phyloP scores from a whole-genome alignment of 2,797 vertebrate species.

The Epinephelus malabaricus region DNA sequence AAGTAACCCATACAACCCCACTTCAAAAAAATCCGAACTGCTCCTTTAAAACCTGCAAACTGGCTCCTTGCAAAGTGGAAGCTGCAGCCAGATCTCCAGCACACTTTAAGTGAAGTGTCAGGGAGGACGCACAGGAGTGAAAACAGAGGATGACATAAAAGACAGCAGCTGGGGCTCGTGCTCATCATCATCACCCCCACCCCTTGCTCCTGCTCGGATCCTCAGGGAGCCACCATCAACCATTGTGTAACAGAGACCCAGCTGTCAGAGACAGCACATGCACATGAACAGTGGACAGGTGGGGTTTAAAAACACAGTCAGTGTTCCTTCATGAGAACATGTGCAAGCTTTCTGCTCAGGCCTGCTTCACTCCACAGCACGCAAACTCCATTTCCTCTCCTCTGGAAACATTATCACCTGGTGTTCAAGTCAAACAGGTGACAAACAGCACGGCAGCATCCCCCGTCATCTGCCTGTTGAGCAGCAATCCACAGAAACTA shows the following conservation, averaged over 20 bases:
- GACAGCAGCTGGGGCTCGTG: slow-evolving; percentile 31
- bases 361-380: slow-evolving; percentile 19
- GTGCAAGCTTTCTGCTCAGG: slow-evolving; percentile 28
- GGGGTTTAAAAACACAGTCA: not conserved
- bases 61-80: no score
- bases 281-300: slow-evolving; percentile 6
- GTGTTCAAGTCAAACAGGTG: not conserved
- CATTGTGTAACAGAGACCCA: slow-evolving; percentile 5
- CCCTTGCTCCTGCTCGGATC: slow-evolving; percentile 22
- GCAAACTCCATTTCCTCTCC: not conserved
- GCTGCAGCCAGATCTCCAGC: not conserved
- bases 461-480: slow-evolving; percentile 18
- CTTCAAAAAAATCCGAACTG: no score
- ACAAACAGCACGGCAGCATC: not conserved
- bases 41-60: no score
- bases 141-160: not conserved
- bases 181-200: not conserved
- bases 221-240: slow-evolving; percentile 6
- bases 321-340: not conserved
- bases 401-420: not conserved
- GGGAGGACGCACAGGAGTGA: not conserved
- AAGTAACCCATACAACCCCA: no score
- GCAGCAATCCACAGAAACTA: slow-evolving; percentile 25
- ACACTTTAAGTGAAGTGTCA: not conserved
- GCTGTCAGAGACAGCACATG: not conserved